Evolutionary conservation across 2,888 invertebrate genomes (phyloP), one percentile per base, ranked within the genome.

Genomic region (Drosophila tanythrix): DNA sequence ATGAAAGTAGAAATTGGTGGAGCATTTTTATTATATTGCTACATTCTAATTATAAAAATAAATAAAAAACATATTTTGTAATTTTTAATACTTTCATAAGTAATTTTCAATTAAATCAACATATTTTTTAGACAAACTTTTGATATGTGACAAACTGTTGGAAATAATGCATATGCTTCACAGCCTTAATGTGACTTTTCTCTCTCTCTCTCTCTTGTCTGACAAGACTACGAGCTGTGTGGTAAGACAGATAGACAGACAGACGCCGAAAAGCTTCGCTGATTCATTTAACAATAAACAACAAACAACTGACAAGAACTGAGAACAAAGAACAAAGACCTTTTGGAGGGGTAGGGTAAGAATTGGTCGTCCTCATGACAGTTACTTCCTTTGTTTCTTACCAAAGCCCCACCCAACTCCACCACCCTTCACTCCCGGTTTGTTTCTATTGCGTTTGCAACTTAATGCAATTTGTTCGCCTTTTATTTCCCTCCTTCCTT

Each of bases 271-370:
- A 40, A 40, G 21, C 29, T 56, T 56, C 27, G 56, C 27, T 56
- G 56, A 56, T 56, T 56, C 38, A 56, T 56, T 56, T 38, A 27
- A 29, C n/a, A 56, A 38, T 21, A 46, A 46, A 46, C 8, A 13
- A 38, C 55, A 56, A 36, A 36, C 27, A 36, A 36, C 36, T 55
- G 31, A 63, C 38, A 38, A 51, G 31, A 31, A 21, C 40, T n/a
- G 18, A 15, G 27, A 57, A 40, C 56, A 56, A 56, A 56, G 57
- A 40, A 57, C 29, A 56, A 56, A 40, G 56, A 56, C 27, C 15
- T 13, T 4, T 46, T 31, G 46, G 18, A 29, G 13, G 46, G n/a
- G 31, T 21, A 57, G 21, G 21, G 43, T 29, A 57, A 40, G 29
- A 21, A 40, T 31, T 31, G 43, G 15, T 31, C 15, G 31, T 29